A percentile compares a stretch with the other conserved stretches of the same genome.
These are phyloP conservation scores for Polylopha cassiicola DNA, from an alignment of 2,888 invertebrate genomes.

Conservation along the genomic window DNA sequence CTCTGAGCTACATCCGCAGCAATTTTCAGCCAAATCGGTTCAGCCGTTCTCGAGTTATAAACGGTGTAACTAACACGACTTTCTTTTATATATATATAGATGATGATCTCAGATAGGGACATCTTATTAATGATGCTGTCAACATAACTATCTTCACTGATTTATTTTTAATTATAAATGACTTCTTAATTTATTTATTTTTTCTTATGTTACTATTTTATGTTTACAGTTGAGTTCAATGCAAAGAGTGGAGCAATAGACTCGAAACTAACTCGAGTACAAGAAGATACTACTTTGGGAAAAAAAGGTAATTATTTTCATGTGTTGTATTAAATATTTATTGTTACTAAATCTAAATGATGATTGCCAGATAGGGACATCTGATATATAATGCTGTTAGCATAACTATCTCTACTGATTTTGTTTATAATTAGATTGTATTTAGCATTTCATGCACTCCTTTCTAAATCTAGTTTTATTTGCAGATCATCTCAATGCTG, in stretches of 20 bases:
- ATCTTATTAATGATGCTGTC: constrained; percentile 63
- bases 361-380: constrained; percentile 69
- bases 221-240: too few species aligned
- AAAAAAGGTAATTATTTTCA: too few species aligned
- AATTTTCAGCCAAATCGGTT: too few species aligned
- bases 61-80: too few species aligned
- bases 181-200: too few species aligned
- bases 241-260: too few species aligned
- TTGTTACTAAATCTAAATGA: constrained; percentile 35
- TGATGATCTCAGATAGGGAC: constrained; percentile 68
- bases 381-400: constrained; percentile 58
- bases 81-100: constrained; percentile 26
- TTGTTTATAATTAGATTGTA: neutral
- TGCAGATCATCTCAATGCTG: constrained; percentile 23
- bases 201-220: too few species aligned
- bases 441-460: constrained; percentile 7
- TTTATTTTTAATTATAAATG: constrained; percentile 2
- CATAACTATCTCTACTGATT: constrained; percentile 57
- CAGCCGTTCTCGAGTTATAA: too few species aligned
- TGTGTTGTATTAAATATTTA: constrained; percentile 6
- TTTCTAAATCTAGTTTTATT: constrained; percentile 13
- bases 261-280: too few species aligned
- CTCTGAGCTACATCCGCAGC: too few species aligned
- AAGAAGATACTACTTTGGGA: too few species aligned
- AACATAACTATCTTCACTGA: constrained; percentile 60